phyloP scores from a whole-genome alignment of 2,888 invertebrate genomes.

The Calephelis perditalis region DNA sequence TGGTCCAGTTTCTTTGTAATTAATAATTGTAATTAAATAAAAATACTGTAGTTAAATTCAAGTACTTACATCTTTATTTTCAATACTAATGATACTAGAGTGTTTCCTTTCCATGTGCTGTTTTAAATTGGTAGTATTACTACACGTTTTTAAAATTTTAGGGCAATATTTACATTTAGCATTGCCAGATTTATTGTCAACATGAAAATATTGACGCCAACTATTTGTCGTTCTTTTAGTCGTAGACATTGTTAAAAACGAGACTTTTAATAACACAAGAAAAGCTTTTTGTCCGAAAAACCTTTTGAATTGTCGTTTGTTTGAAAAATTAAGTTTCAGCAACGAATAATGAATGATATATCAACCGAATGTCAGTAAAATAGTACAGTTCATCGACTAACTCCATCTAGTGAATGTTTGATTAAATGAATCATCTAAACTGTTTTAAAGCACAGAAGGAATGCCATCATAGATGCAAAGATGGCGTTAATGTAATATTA shows the following conservation, averaged over 20 bases:
- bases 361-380: background rate
- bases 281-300: background rate
- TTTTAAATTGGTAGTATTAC: slow-evolving; percentile 22
- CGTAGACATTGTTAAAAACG: slow-evolving; percentile 17
- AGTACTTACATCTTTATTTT: no score
- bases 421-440: background rate
- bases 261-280: slow-evolving; percentile 13
- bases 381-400: background rate
- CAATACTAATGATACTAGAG: background rate
- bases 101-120: slow-evolving; percentile 18
- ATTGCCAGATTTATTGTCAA: slow-evolving; percentile 25
- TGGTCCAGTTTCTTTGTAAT: no score
- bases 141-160: slow-evolving; percentile 20
- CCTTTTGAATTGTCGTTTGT: background rate
- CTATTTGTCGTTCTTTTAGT: slow-evolving; percentile 21
- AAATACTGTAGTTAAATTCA: no score
- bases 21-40: no score
- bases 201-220: slow-evolving; percentile 26
- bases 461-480: background rate
- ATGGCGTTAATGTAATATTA: background rate
- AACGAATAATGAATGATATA: background rate
- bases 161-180: slow-evolving; percentile 27
- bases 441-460: background rate
- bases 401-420: slow-evolving; percentile 1
- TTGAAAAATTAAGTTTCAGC: background rate